These are phyloP conservation scores for Monopterus albus DNA, from an alignment of 2,113 vertebrate genomes.

Conservation along the genomic window DNA sequence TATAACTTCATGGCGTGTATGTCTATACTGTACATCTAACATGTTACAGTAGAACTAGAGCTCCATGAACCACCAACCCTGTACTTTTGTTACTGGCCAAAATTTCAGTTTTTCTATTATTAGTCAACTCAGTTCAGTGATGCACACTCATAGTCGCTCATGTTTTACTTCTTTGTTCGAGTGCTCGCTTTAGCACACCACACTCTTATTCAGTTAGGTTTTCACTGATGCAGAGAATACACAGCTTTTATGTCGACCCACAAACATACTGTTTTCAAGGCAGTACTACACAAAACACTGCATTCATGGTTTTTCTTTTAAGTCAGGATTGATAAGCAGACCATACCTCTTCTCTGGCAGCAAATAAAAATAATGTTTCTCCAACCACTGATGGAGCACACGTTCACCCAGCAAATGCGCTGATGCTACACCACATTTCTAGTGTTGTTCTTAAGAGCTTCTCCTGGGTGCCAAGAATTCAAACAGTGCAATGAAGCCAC, in stretches of 20 bases:
- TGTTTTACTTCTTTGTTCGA: background rate
- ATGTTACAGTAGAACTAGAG: background rate
- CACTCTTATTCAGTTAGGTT: background rate
- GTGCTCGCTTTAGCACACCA: background rate
- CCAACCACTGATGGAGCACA: background rate
- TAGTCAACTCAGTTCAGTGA: background rate
- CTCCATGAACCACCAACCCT: constrained; percentile 14
- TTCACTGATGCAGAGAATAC: background rate
- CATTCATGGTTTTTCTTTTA: too few relatives aligned
- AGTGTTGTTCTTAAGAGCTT: too few relatives aligned
- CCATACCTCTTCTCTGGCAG: background rate
- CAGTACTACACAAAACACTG: background rate
- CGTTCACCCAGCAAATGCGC: background rate
- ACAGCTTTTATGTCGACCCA: background rate
- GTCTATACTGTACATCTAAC: background rate
- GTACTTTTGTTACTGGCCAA: background rate
- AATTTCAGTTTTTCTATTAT: background rate
- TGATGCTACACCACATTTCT: too few relatives aligned
- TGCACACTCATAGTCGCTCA: background rate
- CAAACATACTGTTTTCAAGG: background rate
- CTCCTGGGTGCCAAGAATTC: background rate
- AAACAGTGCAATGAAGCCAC: background rate
- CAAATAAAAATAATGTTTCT: too few relatives aligned
- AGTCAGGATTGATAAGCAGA: background rate
- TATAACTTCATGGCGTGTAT: background rate